Evolutionary conservation across 1,140 invertebrate genomes (phyloP).

Genomic region (Brachionus rotundiformis): DNA sequence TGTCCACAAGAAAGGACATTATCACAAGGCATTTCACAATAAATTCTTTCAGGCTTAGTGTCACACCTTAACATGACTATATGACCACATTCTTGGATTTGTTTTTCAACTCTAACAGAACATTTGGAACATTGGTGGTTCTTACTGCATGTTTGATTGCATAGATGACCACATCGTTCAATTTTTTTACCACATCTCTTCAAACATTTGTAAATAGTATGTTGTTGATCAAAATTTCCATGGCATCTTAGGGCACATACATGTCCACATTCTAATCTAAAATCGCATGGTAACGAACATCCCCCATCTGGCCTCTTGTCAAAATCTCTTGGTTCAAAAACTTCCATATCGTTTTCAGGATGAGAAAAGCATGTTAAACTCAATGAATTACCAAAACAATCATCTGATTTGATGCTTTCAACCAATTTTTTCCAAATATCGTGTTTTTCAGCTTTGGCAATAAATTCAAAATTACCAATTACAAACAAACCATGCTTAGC

Average conservation of each 20-base stretch:
- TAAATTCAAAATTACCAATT: constrained; percentile 71
- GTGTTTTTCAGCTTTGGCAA: constrained; percentile 60
- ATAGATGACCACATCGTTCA: constrained; percentile 51
- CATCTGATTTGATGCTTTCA: background rate
- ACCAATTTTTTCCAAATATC: constrained; percentile 59
- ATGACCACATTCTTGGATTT: constrained; percentile 25
- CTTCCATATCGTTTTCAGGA: constrained; percentile 54
- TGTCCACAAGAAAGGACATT: constrained; percentile 54
- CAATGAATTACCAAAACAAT: background rate
- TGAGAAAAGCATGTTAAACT: constrained; percentile 12
- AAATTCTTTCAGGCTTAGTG: background rate
- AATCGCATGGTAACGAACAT: constrained; percentile 59
- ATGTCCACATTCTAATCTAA: constrained; percentile 60
- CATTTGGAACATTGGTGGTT: background rate
- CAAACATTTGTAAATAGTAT: constrained; percentile 53
- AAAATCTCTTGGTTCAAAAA: constrained; percentile 59
- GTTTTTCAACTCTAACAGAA: background rate
- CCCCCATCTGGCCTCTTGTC: constrained; percentile 63
- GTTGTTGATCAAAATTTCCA: constrained; percentile 25
- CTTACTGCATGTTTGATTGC: constrained; percentile 50
- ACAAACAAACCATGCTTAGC: constrained; percentile 74
- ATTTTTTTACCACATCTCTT: constrained; percentile 56
- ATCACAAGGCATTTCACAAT: constrained; percentile 52
- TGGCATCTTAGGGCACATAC: constrained; percentile 59
- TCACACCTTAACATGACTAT: background rate